Base-by-base conservation (phyloP, 2,797 vertebrate genomes). In the Otus scops region DNA sequence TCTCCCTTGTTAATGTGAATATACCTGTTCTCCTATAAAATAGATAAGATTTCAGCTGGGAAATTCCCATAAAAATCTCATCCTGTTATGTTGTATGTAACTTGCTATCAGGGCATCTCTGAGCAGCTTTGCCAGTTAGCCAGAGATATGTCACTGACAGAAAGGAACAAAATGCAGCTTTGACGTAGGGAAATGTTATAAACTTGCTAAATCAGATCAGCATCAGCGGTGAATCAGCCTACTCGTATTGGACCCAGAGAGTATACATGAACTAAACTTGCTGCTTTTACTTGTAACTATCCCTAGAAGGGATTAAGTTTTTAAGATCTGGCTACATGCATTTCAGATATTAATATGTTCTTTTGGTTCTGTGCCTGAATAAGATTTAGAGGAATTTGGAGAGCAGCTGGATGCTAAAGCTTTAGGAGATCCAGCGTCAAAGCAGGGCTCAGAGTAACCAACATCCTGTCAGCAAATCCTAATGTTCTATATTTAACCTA, bases 341-440 rank as follows among this genome's bases (percentile, higher is more conserved):
- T 93, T 92, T 88, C 64, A 43, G 68, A 87, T 87, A 69, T 43
- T 86, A 93, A 77, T 88, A 50, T 23, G 13, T 76, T 86, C 15
- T 74, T 65, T 87, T 88, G 85, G 79, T 79, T 83, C 76, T 76
- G n/a, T 92, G 85, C 89, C 92, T 67, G 32, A 82, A 19, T 27
- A 65, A 95, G 92, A 75, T 88, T 93, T 78, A 88, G 65, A 88
- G 68, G 88, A 92, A 88, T 92, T 96, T 80, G 65, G 51, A 95
- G 65, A 94, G 61, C 88, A 92, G 79, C 74, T 93, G 85, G 60
- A 67, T 0, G 1, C 53, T 93, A 56, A 86, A 88, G 57, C 51
- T 94, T 85, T 61, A 76, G 88, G 82, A 91, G 51, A 67, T 77
- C 7, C 38, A 89, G 50, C 4, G 0, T 93, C 79, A 73, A 83